A percentile compares a stretch with the other conserved stretches of the same genome.
phyloP scores from a whole-genome alignment of 2,888 invertebrate genomes.

The Lomographa bimaculata region DNA sequence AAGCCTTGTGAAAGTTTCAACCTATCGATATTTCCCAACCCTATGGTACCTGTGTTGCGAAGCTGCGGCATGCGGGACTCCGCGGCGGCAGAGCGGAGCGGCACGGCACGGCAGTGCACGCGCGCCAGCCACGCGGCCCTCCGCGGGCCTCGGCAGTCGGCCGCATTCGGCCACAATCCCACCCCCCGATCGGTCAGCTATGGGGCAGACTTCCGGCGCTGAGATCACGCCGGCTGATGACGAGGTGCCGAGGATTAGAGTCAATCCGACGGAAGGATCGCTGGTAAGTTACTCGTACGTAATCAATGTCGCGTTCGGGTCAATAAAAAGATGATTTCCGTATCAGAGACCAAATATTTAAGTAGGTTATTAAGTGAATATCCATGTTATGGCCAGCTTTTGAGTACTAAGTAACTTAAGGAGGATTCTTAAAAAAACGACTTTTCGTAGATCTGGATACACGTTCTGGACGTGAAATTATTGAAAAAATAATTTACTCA shows the following conservation, averaged over 20 bases:
- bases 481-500: too few species aligned
- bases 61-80: conserved; percentile 39
- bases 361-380: too few species aligned
- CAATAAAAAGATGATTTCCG: too few species aligned
- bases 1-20: conserved; percentile 12
- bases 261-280: conserved; percentile 77
- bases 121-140: conserved; percentile 77
- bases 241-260: conserved; percentile 78
- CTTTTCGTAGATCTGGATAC: too few species aligned
- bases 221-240: conserved; percentile 80
- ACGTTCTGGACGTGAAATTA: too few species aligned
- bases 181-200: conserved; percentile 41
- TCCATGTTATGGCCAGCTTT: too few species aligned
- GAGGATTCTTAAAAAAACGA: too few species aligned
- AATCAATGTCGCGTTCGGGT: too few species aligned
- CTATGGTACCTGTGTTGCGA: conserved; percentile 42
- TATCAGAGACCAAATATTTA: too few species aligned
- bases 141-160: conserved; percentile 52
- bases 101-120: conserved; percentile 66
- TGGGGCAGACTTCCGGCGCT: conserved; percentile 81
- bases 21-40: conserved; percentile 34
- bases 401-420: too few species aligned
- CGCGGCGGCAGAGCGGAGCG: conserved; percentile 31
- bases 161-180: conserved; percentile 32
- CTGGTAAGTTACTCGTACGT: conserved; percentile 64